Evolutionary conservation across 1,140 invertebrate genomes (phyloP).

Genomic region (Rhyacophila brunnea): DNA sequence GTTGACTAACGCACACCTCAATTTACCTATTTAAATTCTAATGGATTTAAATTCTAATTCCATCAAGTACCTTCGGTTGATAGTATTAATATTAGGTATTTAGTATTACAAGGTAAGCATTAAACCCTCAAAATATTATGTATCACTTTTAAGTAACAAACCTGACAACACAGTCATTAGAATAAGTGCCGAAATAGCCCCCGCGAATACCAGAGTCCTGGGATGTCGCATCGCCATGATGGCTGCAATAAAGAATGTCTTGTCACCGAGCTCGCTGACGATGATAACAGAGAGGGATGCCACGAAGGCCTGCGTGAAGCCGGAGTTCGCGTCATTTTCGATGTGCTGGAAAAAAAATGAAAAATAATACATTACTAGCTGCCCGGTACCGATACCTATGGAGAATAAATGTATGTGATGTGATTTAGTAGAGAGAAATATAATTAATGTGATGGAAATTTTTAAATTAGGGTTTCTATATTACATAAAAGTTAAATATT

Average conservation of each 20-base stretch:
- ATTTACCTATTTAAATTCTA: too few species aligned
- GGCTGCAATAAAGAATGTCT: conserved; percentile 99
- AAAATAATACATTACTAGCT: neutral
- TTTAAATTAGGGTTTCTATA: neutral
- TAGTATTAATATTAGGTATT: too few species aligned
- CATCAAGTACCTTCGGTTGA: too few species aligned
- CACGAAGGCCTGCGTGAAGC: conserved; percentile 92
- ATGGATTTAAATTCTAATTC: too few species aligned
- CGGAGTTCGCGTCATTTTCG: conserved; percentile 42
- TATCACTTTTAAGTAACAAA: too few species aligned
- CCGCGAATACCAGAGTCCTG: conserved; percentile 86
- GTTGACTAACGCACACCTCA: too few species aligned
- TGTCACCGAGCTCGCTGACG: conserved; percentile 97
- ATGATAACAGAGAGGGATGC: conserved; percentile 94
- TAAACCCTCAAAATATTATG: too few species aligned
- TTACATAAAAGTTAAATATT: neutral
- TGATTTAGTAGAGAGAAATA: neutral
- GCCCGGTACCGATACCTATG: neutral
- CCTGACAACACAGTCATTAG: conserved; percentile 94
- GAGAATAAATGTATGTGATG: neutral
- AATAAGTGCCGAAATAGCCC: conserved; percentile 87
- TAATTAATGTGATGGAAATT: neutral
- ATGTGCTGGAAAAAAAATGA: conserved; percentile 24
- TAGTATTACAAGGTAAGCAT: too few species aligned
- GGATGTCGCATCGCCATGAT: conserved; percentile 99